phyloP scores from a whole-genome alignment of 2,888 invertebrate species.

The Lasius platythorax region DNA sequence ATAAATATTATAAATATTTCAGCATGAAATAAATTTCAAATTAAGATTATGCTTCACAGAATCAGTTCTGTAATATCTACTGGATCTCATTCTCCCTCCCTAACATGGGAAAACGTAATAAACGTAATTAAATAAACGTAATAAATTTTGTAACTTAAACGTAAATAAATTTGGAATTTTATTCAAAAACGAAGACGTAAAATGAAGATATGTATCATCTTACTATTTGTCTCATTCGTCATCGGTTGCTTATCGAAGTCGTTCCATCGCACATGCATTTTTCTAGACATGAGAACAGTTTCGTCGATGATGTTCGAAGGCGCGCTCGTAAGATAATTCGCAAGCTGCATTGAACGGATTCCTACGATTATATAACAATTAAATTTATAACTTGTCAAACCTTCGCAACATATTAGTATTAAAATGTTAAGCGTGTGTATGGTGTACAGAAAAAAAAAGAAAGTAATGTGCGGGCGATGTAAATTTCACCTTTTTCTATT shows the following conservation, averaged over 20 bases:
- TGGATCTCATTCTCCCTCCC: too few species aligned
- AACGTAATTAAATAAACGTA: too few species aligned
- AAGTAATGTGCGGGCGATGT: neutral
- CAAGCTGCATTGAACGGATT: constrained; percentile 5
- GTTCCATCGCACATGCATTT: constrained; percentile 1
- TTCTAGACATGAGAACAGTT: neutral
- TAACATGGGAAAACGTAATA: too few species aligned
- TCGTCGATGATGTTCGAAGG: neutral
- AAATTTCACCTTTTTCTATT: neutral
- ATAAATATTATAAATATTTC: neutral
- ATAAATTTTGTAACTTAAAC: too few species aligned
- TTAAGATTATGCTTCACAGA: neutral
- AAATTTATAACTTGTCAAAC: neutral
- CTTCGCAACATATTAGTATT: neutral
- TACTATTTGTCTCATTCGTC: constrained; percentile 12
- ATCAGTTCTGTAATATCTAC: too few species aligned
- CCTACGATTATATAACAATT: neutral
- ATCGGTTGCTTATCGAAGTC: constrained; percentile 24
- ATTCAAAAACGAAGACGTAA: neutral
- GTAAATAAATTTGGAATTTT: neutral
- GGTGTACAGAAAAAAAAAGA: neutral
- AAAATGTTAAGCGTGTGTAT: neutral
- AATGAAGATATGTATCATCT: neutral
- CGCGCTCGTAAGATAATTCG: neutral
- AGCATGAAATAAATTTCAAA: neutral